Evolutionary conservation across 1,140 invertebrate species (phyloP), one percentile per base, ranked within the genome.

Genomic region (Bombus terrestris): DNA sequence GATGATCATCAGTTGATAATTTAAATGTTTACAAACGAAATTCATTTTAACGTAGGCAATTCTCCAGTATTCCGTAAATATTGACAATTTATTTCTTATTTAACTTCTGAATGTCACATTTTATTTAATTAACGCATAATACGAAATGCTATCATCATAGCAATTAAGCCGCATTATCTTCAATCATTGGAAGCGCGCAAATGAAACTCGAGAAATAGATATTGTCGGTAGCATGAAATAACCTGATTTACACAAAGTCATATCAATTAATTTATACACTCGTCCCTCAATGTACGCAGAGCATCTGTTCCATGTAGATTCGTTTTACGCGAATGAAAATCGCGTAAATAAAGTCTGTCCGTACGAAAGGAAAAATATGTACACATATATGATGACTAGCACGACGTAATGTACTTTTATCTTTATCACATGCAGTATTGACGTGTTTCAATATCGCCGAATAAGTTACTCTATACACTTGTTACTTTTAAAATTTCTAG

Each of bases 101-200:
- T 28, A n/a, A n/a, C 25, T 43, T 43, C 22, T 43, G 32, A 71
- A 76, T 80, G 13, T 64, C 53, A 35, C 10, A n/a, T 37, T 68
- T 32, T n/a, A 41, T 57, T 53, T 47, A 57, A 41, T 73, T 53
- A 59, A 57, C 18, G 43, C 13, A 37, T 62, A 66, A 83, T 43
- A 35, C 72, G n/a, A 59, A 59, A 43, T 68, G 71, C 66, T 22
- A 32, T 82, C 83, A 85, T 89, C 62, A 10, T 39, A 82, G 25
- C 78, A 88, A 88, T 89, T 71, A 82, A 89, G 59, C 59, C 41
- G 28, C 35, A 81, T 81, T 89, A 73, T 88, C 78, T 85, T 82
- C 77, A 82, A 89, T 88, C 66, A 69, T 79, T 72, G 37, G 13
- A 72, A 8, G 28, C 2, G 28, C 2, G 28, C 13, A n/a, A 89